Evolutionary conservation across 2,113 vertebrate species (phyloP).

Genomic region (Bubo scandiacus): DNA sequence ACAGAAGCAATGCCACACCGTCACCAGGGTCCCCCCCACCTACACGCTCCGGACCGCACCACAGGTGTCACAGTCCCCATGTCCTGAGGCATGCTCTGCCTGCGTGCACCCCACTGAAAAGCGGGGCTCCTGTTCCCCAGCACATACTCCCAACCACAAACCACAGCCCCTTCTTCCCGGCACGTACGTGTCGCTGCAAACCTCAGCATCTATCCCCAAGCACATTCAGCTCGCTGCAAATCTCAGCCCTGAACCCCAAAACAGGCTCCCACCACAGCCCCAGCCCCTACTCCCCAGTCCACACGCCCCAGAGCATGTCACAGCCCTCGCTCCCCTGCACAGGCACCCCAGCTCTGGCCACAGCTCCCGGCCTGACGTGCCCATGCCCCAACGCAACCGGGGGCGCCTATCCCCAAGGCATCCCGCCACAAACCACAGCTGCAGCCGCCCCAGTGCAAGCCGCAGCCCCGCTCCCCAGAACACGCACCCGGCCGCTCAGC

Average conservation of each 20-base stretch:
- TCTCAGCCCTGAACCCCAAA: background rate
- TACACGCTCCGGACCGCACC: background rate
- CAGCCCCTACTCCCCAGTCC: background rate
- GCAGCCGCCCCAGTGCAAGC: background rate
- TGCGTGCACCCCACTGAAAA: accelerated
- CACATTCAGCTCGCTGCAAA: background rate
- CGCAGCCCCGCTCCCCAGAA: background rate
- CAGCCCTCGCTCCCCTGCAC: background rate
- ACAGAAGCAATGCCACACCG: background rate
- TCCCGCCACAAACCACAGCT: background rate
- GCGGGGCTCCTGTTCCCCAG: background rate
- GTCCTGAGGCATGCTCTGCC: background rate
- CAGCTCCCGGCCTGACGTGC: background rate
- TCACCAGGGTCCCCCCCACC: background rate
- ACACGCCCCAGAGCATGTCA: background rate
- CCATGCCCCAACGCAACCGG: accelerated
- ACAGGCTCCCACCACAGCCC: background rate
- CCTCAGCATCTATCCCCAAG: background rate
- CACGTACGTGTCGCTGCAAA: accelerated
- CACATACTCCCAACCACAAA: background rate
- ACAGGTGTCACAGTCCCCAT: background rate
- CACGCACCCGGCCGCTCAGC: accelerated
- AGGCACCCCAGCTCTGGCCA: background rate
- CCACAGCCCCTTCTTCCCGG: background rate
- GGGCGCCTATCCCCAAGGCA: accelerated